Percentiles rank a stretch among this genome's conserved stretches.
Conservation (phyloP, 2,113 vertebrate species). For the Cololabis saira region DNA sequence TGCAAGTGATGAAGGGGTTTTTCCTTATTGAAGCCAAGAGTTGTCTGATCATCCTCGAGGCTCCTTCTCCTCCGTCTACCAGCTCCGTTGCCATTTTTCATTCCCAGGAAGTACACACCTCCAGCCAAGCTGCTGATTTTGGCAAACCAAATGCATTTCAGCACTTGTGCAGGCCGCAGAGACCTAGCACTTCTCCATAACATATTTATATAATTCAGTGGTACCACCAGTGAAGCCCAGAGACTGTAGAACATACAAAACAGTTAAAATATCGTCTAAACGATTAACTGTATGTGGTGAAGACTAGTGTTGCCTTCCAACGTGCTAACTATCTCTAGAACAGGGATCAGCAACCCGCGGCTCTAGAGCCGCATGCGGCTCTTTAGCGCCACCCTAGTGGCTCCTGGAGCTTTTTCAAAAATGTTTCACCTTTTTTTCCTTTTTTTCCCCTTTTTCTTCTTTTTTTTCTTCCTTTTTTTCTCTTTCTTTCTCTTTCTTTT, state of each 20-base stretch:
- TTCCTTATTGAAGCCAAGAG: constrained; percentile 8
- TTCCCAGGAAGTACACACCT: constrained; percentile 4
- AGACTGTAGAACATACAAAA: not conserved
- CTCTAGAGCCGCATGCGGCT: too few species aligned
- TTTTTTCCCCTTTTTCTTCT: too few species aligned
- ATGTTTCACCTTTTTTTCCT: too few species aligned
- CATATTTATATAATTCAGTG: not conserved
- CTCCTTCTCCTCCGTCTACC: constrained; percentile 4
- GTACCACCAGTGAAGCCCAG: not conserved
- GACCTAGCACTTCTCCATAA: not conserved
- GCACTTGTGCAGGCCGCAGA: not conserved
- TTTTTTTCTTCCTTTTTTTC: too few species aligned
- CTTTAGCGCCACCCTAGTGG: too few species aligned
- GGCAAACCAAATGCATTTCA: not conserved
- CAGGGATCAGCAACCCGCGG: too few species aligned
- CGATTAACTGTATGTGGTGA: too few species aligned
- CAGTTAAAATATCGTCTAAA: too few species aligned
- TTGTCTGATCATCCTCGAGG: constrained; percentile 6
- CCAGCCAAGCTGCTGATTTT: constrained; percentile 22
- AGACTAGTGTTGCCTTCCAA: too few species aligned
- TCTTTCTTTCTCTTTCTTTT: too few species aligned
- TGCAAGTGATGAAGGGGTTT: constrained; percentile 6
- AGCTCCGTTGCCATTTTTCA: constrained; percentile 4
- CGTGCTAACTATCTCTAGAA: too few species aligned
- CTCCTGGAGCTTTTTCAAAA: too few species aligned